Percentiles rank a stretch among this genome's conserved stretches.
phyloP scores from a whole-genome alignment of 1,140 invertebrate genomes.

The Dufourea novaeangliae region DNA sequence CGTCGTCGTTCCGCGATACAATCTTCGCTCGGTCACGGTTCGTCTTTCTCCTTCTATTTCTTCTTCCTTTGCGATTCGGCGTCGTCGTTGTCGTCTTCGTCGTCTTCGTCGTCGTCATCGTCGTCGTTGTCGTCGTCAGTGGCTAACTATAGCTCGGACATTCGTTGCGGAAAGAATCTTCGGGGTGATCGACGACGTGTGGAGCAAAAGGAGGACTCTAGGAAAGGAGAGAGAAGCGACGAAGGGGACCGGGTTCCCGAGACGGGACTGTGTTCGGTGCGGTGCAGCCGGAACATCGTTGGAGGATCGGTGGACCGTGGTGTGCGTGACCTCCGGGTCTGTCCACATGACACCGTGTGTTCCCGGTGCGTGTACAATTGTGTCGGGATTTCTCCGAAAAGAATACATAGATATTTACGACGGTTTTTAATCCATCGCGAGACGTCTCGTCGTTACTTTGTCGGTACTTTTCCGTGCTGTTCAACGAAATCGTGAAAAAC shows the following conservation, averaged over 20 bases:
- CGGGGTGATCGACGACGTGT: conserved; percentile 10
- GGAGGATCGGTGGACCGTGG: background rate
- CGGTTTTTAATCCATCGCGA: no score
- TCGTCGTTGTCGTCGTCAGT: background rate
- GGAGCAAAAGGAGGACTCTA: background rate
- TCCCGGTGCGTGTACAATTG: conserved; percentile 12
- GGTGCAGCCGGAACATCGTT: conserved; percentile 21
- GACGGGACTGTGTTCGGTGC: conserved; percentile 15
- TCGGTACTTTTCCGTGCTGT: background rate
- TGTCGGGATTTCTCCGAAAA: background rate
- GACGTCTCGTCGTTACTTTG: background rate
- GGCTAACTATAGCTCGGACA: no score
- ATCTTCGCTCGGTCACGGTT: conserved; percentile 21
- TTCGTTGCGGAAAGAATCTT: background rate
- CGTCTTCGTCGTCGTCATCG: background rate
- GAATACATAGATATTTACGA: background rate
- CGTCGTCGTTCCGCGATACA: background rate
- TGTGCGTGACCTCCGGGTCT: conserved; percentile 26
- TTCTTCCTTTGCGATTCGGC: background rate
- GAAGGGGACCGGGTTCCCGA: conserved; percentile 21
- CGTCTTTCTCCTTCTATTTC: conserved; percentile 10
- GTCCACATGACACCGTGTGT: conserved; percentile 31
- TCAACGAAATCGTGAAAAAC: background rate
- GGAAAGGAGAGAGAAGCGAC: conserved; percentile 26
- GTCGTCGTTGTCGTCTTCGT: no score